phyloP scores from a whole-genome alignment of 1,140 invertebrate genomes.

The Micrasema longulum region DNA sequence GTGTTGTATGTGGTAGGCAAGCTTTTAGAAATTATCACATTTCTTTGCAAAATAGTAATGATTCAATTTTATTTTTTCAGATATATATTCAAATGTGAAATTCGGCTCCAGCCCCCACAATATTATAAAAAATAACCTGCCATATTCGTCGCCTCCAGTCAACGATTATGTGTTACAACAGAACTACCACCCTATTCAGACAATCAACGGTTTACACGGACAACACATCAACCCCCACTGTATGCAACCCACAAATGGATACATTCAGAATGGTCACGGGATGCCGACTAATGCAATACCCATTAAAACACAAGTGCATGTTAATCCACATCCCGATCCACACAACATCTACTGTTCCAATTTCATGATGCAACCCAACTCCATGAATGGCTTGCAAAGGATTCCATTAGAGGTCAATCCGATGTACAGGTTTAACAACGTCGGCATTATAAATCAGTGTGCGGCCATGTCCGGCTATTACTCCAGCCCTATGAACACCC shows the following conservation, averaged over 20 bases:
- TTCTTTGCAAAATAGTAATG: no score
- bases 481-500: slow-evolving; percentile 61
- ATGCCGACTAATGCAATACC: slow-evolving; percentile 27
- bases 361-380: slow-evolving; percentile 18
- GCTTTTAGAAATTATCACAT: no score
- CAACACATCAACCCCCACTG: slow-evolving; percentile 28
- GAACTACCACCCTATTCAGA: background rate
- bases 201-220: background rate
- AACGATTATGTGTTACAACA: slow-evolving; percentile 13
- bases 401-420: slow-evolving; percentile 33
- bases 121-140: slow-evolving; percentile 11
- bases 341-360: slow-evolving; percentile 43
- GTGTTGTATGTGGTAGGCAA: no score
- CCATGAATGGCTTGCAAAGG: slow-evolving; percentile 37
- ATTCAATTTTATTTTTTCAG: slow-evolving; percentile 49
- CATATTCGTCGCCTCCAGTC: background rate
- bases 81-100: slow-evolving; percentile 53
- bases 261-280: slow-evolving; percentile 19
- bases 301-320: slow-evolving; percentile 14
- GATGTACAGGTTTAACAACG: slow-evolving; percentile 43
- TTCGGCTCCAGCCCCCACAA: slow-evolving; percentile 16
- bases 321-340: slow-evolving; percentile 22
- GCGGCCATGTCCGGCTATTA: slow-evolving; percentile 58
- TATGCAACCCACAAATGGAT: slow-evolving; percentile 39
- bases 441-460: slow-evolving; percentile 49